phyloP scores from a whole-genome alignment of 1,140 invertebrate species.

The Diorhabda sublineata region DNA sequence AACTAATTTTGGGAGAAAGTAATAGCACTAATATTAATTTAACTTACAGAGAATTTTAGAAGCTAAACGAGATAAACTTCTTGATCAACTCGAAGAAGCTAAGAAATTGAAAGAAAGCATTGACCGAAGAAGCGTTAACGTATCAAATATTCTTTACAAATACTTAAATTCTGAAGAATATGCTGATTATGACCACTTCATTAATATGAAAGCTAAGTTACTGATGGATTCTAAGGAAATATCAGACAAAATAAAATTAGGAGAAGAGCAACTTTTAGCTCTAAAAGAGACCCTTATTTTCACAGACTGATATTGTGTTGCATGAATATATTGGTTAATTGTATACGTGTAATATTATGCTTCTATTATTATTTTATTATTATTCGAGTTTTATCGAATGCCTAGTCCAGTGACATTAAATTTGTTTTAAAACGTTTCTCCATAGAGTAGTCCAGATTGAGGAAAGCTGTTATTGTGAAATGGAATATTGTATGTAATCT shows the following conservation, averaged over 20 bases:
- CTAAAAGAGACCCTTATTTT: conserved; percentile 63
- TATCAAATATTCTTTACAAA: conserved; percentile 69
- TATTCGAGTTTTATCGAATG: conserved; percentile 41
- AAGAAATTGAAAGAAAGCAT: conserved; percentile 80
- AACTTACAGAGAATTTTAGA: conserved; percentile 65
- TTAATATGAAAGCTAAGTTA: conserved; percentile 88
- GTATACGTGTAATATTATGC: conserved; percentile 16
- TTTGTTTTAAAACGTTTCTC: neutral
- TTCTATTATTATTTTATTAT: conserved; percentile 23
- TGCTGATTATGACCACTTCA: conserved; percentile 82
- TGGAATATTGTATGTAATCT: neutral
- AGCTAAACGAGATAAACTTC: conserved; percentile 73
- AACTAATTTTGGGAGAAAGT: neutral
- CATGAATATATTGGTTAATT: neutral
- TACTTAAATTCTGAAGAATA: conserved; percentile 73
- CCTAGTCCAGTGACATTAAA: conserved; percentile 39
- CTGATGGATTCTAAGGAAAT: conserved; percentile 81
- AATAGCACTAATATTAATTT: conserved; percentile 6
- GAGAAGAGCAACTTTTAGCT: conserved; percentile 77
- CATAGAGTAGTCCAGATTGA: neutral
- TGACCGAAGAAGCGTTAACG: conserved; percentile 71
- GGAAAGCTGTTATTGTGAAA: neutral
- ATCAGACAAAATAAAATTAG: conserved; percentile 81
- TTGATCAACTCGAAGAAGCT: conserved; percentile 79
- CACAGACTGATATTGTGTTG: conserved; percentile 37